A percentile compares a stretch with the other conserved stretches of the same genome.
Conservation (phyloP, 2,888 invertebrate genomes). For the Caenorhabditis sinica region DNA sequence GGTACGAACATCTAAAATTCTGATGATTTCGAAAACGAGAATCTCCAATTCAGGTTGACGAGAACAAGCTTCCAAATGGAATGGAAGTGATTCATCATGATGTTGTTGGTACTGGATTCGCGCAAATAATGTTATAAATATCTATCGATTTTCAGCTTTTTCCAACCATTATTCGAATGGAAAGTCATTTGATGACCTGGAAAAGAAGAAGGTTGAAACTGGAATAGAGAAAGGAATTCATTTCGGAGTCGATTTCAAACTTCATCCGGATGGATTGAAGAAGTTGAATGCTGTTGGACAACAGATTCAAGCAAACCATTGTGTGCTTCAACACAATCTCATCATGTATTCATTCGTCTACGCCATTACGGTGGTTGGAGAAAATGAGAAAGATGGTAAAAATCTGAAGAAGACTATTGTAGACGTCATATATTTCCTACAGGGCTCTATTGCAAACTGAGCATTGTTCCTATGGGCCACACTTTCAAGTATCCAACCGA, state of each 20-base stretch:
- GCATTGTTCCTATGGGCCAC: slow-evolving; percentile 40
- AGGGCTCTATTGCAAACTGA: neutral
- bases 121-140: neutral
- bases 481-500: slow-evolving; percentile 55
- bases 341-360: slow-evolving; percentile 67
- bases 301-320: slow-evolving; percentile 59
- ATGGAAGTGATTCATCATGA: slow-evolving; percentile 56
- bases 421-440: no score
- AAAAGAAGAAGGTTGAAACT: slow-evolving; percentile 29
- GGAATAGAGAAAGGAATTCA: slow-evolving; percentile 42
- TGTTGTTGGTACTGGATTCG: slow-evolving; percentile 31
- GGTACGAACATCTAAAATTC: slow-evolving; percentile 10
- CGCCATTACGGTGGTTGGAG: slow-evolving; percentile 34
- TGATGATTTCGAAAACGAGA: neutral
- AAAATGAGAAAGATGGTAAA: slow-evolving; percentile 33
- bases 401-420: no score
- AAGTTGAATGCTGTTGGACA: slow-evolving; percentile 56
- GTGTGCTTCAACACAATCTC: slow-evolving; percentile 65
- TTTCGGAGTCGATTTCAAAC: slow-evolving; percentile 65
- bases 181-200: slow-evolving; percentile 66
- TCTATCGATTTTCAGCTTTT: slow-evolving; percentile 64
- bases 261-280: slow-evolving; percentile 68
- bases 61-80: slow-evolving; percentile 57
- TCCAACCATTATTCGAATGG: slow-evolving; percentile 61
- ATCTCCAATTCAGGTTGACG: slow-evolving; percentile 34